Evolutionary conservation across 2,888 invertebrate species (phyloP).

Genomic region (Eurois occulta): DNA sequence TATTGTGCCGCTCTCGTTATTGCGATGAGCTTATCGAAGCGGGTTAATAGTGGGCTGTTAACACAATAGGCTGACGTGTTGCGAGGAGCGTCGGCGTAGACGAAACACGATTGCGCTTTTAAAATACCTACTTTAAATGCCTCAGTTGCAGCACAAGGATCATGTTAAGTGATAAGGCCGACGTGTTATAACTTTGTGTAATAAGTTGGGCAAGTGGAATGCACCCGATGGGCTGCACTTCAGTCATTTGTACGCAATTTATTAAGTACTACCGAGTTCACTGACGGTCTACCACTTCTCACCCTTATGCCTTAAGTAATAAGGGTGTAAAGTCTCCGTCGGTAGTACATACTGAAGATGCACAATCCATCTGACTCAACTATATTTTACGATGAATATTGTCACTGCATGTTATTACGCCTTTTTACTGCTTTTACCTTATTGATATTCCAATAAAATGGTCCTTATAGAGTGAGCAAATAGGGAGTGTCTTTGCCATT

Average conservation of each 20-base stretch:
- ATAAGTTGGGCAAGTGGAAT: conserved; percentile 56
- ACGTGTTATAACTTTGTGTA: conserved; percentile 55
- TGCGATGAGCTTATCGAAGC: conserved; percentile 64
- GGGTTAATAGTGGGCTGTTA: conserved; percentile 69
- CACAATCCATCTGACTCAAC: conserved; percentile 36
- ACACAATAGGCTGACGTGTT: conserved; percentile 69
- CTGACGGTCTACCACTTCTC: not conserved
- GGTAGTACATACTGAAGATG: conserved; percentile 29
- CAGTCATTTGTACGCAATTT: conserved; percentile 39
- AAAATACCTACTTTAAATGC: conserved; percentile 69
- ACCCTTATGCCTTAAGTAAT: not conserved
- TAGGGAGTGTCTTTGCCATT: conserved; percentile 63
- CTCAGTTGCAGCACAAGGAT: conserved; percentile 59
- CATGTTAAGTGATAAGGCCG: conserved; percentile 61
- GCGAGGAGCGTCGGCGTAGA: conserved; percentile 52
- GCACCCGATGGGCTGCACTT: conserved; percentile 33
- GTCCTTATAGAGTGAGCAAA: conserved; percentile 55
- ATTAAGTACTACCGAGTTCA: conserved; percentile 6
- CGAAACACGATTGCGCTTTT: conserved; percentile 68
- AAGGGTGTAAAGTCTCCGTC: not conserved
- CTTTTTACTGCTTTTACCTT: conserved; percentile 53
- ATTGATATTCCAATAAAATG: conserved; percentile 63
- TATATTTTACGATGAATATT: conserved; percentile 53
- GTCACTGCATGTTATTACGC: conserved; percentile 55
- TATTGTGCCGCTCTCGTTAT: conserved; percentile 32